A percentile compares a stretch with the other conserved stretches of the same genome.
Evolutionary conservation across 2,113 vertebrate species (phyloP).

Genomic region (Hyaena hyaena): DNA sequence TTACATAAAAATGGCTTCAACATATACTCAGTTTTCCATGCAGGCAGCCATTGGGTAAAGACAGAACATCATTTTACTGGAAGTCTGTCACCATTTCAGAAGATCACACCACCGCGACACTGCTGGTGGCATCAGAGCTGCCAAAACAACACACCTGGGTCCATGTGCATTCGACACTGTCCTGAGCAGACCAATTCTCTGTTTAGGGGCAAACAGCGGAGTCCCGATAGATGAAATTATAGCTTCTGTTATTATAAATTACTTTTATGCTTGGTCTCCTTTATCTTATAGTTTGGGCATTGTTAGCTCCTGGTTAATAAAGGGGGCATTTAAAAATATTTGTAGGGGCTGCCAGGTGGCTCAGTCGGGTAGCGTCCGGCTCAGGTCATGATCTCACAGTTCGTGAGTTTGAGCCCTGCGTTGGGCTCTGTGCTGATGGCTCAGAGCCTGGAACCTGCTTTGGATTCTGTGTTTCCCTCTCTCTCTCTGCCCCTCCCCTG

Average conservation of each 20-base stretch:
- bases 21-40: rapidly evolving
- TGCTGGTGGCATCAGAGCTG: background rate
- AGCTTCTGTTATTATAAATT: background rate
- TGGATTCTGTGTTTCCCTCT: too few species aligned
- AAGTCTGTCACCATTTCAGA: background rate
- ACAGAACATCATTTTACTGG: background rate
- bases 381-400: too few species aligned
- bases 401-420: too few species aligned
- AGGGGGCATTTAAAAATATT: background rate
- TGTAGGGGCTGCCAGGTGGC: background rate
- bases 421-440: too few species aligned
- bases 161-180: rapidly evolving
- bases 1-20: rapidly evolving
- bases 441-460: too few species aligned
- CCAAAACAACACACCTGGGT: conserved; percentile 16
- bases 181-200: background rate
- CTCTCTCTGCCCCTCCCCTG: too few species aligned
- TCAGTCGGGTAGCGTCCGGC: too few species aligned
- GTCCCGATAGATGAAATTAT: rapidly evolving
- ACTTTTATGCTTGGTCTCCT: background rate
- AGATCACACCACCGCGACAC: background rate
- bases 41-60: background rate
- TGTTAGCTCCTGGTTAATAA: background rate
- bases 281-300: background rate
- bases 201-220: background rate